Base-by-base conservation (phyloP, 2,888 invertebrate species). In the Lithophane socia region DNA sequence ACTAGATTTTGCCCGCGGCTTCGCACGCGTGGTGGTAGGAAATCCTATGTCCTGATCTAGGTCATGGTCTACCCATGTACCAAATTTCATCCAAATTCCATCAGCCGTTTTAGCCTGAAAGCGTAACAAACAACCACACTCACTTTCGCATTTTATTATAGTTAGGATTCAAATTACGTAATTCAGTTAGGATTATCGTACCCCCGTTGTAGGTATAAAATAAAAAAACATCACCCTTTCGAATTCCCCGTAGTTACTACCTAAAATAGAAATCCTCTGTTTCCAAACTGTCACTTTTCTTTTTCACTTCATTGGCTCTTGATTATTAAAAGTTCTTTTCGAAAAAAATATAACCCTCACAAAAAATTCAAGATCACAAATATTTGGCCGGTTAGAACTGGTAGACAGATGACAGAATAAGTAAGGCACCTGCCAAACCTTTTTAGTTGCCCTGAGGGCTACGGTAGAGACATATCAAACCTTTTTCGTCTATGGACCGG, bases 361-460 rank as follows among this genome's bases (percentile, higher is more conserved):
- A 64, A 71, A 42, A 56, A 18, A 37, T 16, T 68, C 54, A 79
- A 24, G 44, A 64, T 73, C 24, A 42, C n/a, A 54, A 42, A 79
- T 56, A 64, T n/a, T 16, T n/a, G 44, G 21, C 37, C 7, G 44
- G 49, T 64, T 47, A 80, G 52, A 54, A 75, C 73, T 52, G 37
- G 64, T 37, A 24, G 58, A 52, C 52, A 37, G 44, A 73, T 47
- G 44, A 52, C 56, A 37, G 24, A 80, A 58, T 58, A 56, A 52
- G 64, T 37, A 73, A 58, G 56, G 37, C 63, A 80, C 16, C 80
- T 78, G 64, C n/a, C 64, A 65, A 65, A 73, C 44, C 52, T 65
- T 78, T 78, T 65, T 18, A 73, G 37, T 58, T 21, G 64, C 24
- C 58, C 24, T 8, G 37, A 58, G 74, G 64, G 73, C 63, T 47